phyloP scores from a whole-genome alignment of 2,888 invertebrate species.

The Thalpophila matura region DNA sequence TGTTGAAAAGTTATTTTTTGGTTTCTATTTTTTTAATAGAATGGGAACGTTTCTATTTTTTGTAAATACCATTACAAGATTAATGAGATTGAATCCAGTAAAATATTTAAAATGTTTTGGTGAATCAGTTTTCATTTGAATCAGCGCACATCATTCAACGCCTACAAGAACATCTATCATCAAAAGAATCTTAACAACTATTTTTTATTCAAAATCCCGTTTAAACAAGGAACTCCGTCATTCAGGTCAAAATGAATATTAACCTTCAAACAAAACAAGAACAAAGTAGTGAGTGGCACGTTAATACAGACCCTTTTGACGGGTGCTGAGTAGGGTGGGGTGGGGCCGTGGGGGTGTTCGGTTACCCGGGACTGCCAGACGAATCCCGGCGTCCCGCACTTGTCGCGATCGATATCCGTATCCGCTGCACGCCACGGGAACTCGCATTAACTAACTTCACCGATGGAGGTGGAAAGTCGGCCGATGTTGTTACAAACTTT shows the following conservation, averaged over 20 bases:
- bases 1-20: not conserved
- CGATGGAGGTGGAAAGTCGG: slow-evolving; percentile 86
- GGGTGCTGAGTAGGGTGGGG: slow-evolving; percentile 66
- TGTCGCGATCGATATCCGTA: slow-evolving; percentile 89
- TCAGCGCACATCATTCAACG: slow-evolving; percentile 40
- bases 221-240: slow-evolving; percentile 65
- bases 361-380: slow-evolving; percentile 85
- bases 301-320: slow-evolving; percentile 82
- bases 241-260: slow-evolving; percentile 84
- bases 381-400: slow-evolving; percentile 86
- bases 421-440: slow-evolving; percentile 85
- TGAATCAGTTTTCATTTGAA: slow-evolving; percentile 25
- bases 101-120: slow-evolving; percentile 5
- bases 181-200: slow-evolving; percentile 45
- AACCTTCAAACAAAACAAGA: slow-evolving; percentile 90
- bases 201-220: slow-evolving; percentile 51
- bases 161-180: slow-evolving; percentile 34
- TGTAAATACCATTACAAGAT: slow-evolving; percentile 3
- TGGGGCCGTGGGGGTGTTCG: slow-evolving; percentile 74
- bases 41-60: slow-evolving; percentile 10
- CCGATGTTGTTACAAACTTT: slow-evolving; percentile 88
- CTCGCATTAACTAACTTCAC: slow-evolving; percentile 86
- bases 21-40: not conserved
- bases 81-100: slow-evolving; percentile 8
- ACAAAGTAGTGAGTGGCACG: slow-evolving; percentile 86